A percentile compares a stretch with the other conserved stretches of the same genome.
These are phyloP conservation scores for Thalpophila matura DNA, from an alignment of 2,888 invertebrate genomes.

Conservation along the genomic window DNA sequence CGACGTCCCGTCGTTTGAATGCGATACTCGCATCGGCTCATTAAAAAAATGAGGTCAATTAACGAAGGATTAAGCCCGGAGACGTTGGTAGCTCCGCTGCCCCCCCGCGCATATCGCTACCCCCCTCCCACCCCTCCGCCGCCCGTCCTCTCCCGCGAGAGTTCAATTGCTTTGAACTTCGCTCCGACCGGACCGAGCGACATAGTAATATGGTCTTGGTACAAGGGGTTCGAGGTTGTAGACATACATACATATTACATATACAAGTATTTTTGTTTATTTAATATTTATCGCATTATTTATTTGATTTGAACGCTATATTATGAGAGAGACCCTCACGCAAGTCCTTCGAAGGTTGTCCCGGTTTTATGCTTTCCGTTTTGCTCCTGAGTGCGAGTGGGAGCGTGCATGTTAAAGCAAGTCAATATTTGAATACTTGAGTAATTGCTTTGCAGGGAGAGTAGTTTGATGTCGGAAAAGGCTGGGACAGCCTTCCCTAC, in stretches of 20 bases:
- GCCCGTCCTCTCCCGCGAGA: slow-evolving; percentile 72
- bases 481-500: slow-evolving; percentile 89
- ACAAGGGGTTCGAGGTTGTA: slow-evolving; percentile 90
- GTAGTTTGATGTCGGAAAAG: slow-evolving; percentile 74
- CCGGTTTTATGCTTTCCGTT: slow-evolving; percentile 91
- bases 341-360: slow-evolving; percentile 91
- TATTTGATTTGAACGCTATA: slow-evolving; percentile 87
- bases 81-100: slow-evolving; percentile 81
- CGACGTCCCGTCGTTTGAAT: slow-evolving; percentile 76
- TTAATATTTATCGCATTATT: slow-evolving; percentile 89
- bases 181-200: slow-evolving; percentile 75
- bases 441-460: slow-evolving; percentile 84
- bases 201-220: slow-evolving; percentile 88
- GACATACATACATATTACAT: slow-evolving; percentile 68
- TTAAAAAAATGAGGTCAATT: slow-evolving; percentile 88
- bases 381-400: slow-evolving; percentile 80
- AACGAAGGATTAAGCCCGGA: slow-evolving; percentile 84
- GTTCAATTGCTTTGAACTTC: slow-evolving; percentile 88
- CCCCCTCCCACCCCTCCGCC: slow-evolving; percentile 57
- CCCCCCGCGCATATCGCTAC: slow-evolving; percentile 59
- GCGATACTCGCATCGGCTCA: slow-evolving; percentile 74
- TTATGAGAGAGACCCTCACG: slow-evolving; percentile 79
- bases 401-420: slow-evolving; percentile 86
- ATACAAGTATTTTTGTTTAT: slow-evolving; percentile 86
- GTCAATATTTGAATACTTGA: slow-evolving; percentile 78